Evolutionary conservation across 1,140 invertebrate genomes (phyloP).

Genomic region (Microvelia longipes): DNA sequence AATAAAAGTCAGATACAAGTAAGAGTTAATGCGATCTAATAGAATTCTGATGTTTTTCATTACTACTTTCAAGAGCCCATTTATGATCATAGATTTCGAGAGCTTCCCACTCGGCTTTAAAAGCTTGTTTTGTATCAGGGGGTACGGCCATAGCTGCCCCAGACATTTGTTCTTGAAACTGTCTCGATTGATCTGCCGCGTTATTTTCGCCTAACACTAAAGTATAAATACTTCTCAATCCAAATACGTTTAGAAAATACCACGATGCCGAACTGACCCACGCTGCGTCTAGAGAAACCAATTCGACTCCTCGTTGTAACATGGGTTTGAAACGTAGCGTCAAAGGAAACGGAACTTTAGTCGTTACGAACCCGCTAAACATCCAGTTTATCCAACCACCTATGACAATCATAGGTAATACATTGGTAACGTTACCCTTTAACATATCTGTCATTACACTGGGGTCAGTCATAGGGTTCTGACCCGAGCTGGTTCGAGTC

Average conservation of each 20-base stretch:
- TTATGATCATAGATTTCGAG: slow-evolving; percentile 89
- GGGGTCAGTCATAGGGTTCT: slow-evolving; percentile 95
- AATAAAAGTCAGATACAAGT: too few species aligned
- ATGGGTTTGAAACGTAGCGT: slow-evolving; percentile 97
- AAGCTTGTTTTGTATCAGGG: slow-evolving; percentile 92
- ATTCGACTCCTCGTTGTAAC: slow-evolving; percentile 93
- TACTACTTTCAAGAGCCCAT: slow-evolving; percentile 49
- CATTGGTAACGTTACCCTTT: slow-evolving; percentile 96
- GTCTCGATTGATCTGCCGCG: slow-evolving; percentile 87
- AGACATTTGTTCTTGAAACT: slow-evolving; percentile 97
- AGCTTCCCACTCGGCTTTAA: slow-evolving; percentile 99
- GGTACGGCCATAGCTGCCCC: slow-evolving; percentile 93
- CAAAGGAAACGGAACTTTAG: slow-evolving; percentile 95
- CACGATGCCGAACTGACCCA: slow-evolving; percentile 99
- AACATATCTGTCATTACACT: slow-evolving; percentile 98
- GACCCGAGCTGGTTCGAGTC: slow-evolving; percentile 63
- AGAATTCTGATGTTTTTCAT: not conserved
- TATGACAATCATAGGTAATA: slow-evolving; percentile 95
- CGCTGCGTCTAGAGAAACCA: slow-evolving; percentile 87
- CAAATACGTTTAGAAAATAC: slow-evolving; percentile 99
- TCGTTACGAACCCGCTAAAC: slow-evolving; percentile 61
- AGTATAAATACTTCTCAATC: slow-evolving; percentile 91
- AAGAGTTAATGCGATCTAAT: not conserved
- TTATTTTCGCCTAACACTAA: slow-evolving; percentile 97
- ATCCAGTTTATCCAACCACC: slow-evolving; percentile 99